Evolutionary conservation across 2,888 invertebrate genomes (phyloP).

Genomic region (Hydroisotoma schaefferi): DNA sequence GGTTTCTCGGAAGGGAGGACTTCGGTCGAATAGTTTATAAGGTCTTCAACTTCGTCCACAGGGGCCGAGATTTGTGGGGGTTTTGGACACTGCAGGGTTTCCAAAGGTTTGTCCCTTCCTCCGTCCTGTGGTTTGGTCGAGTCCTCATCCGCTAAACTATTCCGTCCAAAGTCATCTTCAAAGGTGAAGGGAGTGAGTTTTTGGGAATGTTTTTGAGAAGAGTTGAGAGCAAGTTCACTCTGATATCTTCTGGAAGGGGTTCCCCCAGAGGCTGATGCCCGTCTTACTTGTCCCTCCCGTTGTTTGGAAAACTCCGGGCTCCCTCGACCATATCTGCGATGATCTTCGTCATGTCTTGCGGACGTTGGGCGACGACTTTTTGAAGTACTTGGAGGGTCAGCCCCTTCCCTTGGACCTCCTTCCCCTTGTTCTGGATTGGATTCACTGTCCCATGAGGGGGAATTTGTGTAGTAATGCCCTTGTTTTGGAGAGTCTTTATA

Average conservation of each 20-base stretch:
- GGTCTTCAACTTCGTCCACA: no score
- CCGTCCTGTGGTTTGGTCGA: no score
- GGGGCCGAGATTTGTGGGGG: no score
- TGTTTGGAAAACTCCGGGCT: constrained; percentile 25
- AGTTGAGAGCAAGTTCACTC: constrained; percentile 19
- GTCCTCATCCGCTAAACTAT: background rate
- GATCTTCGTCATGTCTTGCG: constrained; percentile 22
- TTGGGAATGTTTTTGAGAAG: background rate
- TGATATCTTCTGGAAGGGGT: constrained; percentile 18
- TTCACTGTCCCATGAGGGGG: constrained; percentile 47
- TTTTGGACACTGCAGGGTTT: no score
- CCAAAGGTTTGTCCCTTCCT: no score
- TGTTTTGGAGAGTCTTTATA: constrained; percentile 9
- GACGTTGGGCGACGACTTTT: constrained; percentile 13
- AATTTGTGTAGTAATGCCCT: constrained; percentile 41
- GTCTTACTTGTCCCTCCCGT: constrained; percentile 6
- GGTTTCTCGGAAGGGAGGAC: no score
- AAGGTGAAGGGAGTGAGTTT: constrained; percentile 28
- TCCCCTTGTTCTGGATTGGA: constrained; percentile 37
- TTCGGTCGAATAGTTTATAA: no score
- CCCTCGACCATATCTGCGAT: constrained; percentile 9
- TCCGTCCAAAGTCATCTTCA: constrained; percentile 38
- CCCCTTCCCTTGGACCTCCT: background rate
- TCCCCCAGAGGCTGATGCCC: constrained; percentile 14
- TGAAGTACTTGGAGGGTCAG: background rate